Percentiles rank a stretch among this genome's conserved stretches.
phyloP scores from a whole-genome alignment of 2,113 vertebrate species.

The Eonycteris spelaea region DNA sequence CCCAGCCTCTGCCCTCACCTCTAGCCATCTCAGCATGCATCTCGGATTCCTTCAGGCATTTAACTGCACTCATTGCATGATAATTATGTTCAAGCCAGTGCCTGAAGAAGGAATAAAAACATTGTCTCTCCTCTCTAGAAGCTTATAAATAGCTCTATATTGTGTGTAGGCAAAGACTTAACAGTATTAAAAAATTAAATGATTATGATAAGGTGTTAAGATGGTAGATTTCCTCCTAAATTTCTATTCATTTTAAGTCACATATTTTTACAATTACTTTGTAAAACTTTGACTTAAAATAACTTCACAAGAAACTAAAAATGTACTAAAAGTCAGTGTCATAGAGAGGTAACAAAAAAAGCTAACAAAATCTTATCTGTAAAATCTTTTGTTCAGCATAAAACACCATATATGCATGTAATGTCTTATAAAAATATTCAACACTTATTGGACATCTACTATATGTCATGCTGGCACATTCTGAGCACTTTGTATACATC shows the following conservation, averaged over 20 bases:
- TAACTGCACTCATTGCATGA: neutral
- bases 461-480: neutral
- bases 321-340: neutral
- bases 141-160: neutral
- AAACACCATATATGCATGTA: neutral
- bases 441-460: neutral
- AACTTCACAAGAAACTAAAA: neutral
- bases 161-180: neutral
- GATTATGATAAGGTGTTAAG: neutral
- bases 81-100: neutral
- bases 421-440: neutral
- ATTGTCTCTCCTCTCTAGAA: neutral
- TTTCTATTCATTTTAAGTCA: neutral
- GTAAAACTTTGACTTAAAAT: constrained; percentile 26
- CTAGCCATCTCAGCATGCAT: neutral
- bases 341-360: neutral
- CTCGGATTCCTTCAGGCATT: neutral
- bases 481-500: neutral
- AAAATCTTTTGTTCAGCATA: neutral
- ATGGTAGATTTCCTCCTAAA: neutral
- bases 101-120: neutral
- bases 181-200: neutral
- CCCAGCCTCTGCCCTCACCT: neutral
- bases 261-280: neutral
- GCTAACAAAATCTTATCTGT: neutral